phyloP scores from a whole-genome alignment of 2,797 vertebrate genomes.

The Notolabrus celidotus region DNA sequence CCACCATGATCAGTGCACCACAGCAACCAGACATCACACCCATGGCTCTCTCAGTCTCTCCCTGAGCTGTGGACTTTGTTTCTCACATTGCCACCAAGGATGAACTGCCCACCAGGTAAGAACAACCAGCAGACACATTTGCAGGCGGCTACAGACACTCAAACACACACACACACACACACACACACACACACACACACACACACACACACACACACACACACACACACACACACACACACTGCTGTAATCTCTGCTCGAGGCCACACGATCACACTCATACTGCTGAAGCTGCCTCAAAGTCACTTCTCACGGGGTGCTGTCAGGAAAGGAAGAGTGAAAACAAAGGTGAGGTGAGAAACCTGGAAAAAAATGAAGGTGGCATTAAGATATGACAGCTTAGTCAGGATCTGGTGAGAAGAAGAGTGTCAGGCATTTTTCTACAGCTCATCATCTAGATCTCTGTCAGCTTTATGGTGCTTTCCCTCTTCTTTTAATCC shows the following conservation, averaged over 20 bases:
- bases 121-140: slow-evolving; percentile 30
- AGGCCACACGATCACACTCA: slow-evolving; percentile 40
- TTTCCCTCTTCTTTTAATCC: neutral
- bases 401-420: slow-evolving; percentile 16
- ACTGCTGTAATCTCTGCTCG: slow-evolving; percentile 50
- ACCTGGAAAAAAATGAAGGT: slow-evolving; percentile 5
- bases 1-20: slow-evolving; percentile 5
- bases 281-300: slow-evolving; percentile 40
- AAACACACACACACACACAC: too few species aligned
- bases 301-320: slow-evolving; percentile 35
- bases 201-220: too few species aligned
- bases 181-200: too few species aligned
- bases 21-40: slow-evolving; percentile 2
- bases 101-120: slow-evolving; percentile 37
- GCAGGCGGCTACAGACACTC: slow-evolving; percentile 24
- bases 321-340: slow-evolving; percentile 34
- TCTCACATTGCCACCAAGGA: slow-evolving; percentile 25
- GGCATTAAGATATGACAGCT: slow-evolving; percentile 31
- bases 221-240: too few species aligned
- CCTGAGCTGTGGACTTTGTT: slow-evolving; percentile 14
- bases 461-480: neutral
- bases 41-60: slow-evolving; percentile 7
- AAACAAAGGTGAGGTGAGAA: slow-evolving; percentile 32
- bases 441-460: slow-evolving; percentile 7
- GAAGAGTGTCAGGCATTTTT: slow-evolving; percentile 18